Percentiles rank a stretch among this genome's conserved stretches.
Evolutionary conservation across 2,113 vertebrate genomes (phyloP).

Genomic region (Pterocles orientalis): DNA sequence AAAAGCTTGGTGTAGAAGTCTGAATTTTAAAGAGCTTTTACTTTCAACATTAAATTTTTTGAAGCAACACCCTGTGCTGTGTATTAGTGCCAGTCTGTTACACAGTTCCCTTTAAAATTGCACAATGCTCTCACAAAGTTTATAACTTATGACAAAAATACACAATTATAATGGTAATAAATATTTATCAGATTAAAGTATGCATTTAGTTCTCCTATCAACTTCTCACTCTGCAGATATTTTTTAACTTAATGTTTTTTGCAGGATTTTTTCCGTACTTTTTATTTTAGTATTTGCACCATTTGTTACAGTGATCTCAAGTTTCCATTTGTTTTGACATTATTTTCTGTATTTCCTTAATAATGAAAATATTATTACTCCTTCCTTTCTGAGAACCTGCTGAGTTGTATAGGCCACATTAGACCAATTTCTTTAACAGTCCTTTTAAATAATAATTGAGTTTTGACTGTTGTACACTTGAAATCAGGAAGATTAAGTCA

Average conservation of each 20-base stretch:
- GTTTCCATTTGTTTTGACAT: not conserved
- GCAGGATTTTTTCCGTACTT: not conserved
- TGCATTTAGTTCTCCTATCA: not conserved
- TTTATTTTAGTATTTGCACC: not conserved
- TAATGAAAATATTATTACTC: not conserved
- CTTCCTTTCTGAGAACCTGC: not conserved
- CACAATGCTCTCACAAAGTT: not conserved
- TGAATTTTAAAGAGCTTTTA: not conserved
- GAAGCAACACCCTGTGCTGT: not conserved
- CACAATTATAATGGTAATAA: not conserved
- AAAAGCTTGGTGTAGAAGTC: not conserved
- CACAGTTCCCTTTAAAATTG: not conserved
- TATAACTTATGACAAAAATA: not conserved
- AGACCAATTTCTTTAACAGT: not conserved
- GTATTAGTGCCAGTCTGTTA: not conserved
- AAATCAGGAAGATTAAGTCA: not conserved
- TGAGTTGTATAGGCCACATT: not conserved
- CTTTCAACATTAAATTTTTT: not conserved
- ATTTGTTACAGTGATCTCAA: not conserved
- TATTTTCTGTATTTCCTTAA: not conserved
- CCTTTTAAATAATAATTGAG: not conserved
- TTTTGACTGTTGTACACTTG: not conserved
- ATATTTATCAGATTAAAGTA: not conserved
- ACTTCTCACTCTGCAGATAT: not conserved
- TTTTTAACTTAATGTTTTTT: not conserved